phyloP scores from a whole-genome alignment of 2,888 invertebrate species.

The Agrenia bidenticulata region DNA sequence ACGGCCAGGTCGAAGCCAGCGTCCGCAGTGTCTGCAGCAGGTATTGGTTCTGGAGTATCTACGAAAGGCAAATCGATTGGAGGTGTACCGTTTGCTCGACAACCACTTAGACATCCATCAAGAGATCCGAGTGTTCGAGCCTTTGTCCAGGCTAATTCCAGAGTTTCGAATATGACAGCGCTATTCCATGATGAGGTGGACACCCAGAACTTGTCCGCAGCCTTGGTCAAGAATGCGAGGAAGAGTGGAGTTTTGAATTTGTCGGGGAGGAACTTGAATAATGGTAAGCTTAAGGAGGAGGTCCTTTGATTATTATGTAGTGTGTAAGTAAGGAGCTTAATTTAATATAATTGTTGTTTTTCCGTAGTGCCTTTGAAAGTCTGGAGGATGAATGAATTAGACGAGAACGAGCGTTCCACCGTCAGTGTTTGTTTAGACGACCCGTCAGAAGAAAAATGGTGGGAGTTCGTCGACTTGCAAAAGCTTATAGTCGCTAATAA shows the following conservation, averaged over 20 bases:
- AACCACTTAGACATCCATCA: background rate
- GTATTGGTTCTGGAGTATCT: too few relatives aligned
- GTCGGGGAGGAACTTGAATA: slow-evolving; percentile 70
- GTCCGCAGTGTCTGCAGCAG: too few relatives aligned
- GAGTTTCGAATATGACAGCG: slow-evolving; percentile 36
- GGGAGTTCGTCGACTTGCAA: slow-evolving; percentile 52
- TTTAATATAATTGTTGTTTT: slow-evolving; percentile 6
- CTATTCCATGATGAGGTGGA: slow-evolving; percentile 64
- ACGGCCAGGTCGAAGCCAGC: too few relatives aligned
- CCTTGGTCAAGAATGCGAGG: slow-evolving; percentile 75
- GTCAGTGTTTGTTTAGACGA: slow-evolving; percentile 48
- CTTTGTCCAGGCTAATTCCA: slow-evolving; percentile 43
- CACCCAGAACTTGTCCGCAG: slow-evolving; percentile 67
- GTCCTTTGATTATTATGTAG: background rate
- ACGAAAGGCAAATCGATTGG: too few relatives aligned
- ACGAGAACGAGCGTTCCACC: slow-evolving; percentile 48
- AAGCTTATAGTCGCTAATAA: slow-evolving; percentile 58
- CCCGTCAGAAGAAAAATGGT: slow-evolving; percentile 50
- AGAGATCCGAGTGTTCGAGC: slow-evolving; percentile 34
- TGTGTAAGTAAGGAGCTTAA: background rate
- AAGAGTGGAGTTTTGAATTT: slow-evolving; percentile 78
- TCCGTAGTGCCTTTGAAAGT: slow-evolving; percentile 47
- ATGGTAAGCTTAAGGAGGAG: slow-evolving; percentile 61
- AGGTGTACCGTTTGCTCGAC: too few relatives aligned
- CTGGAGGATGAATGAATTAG: slow-evolving; percentile 49